Evolutionary conservation across 2,888 invertebrate species (phyloP).

Genomic region (Coleophora flavipennella): DNA sequence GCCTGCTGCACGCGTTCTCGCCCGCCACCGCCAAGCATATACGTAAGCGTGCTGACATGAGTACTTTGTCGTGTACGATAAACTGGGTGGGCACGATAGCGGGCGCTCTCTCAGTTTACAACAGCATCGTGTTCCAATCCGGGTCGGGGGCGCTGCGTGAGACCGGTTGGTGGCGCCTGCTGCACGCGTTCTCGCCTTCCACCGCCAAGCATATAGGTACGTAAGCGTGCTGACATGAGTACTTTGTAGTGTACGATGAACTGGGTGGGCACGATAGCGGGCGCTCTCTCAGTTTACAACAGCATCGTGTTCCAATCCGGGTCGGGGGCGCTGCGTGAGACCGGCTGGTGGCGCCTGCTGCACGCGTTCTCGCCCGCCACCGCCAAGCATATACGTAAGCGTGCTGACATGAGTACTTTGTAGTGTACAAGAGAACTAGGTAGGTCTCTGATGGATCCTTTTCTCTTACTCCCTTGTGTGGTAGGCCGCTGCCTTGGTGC

Average conservation of each 20-base stretch:
- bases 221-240: too few species aligned
- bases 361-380: conserved; percentile 62
- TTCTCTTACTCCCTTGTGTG: too few species aligned
- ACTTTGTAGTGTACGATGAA: too few species aligned
- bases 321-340: conserved; percentile 77
- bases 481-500: too few species aligned
- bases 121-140: conserved; percentile 82
- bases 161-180: conserved; percentile 89
- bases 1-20: conserved; percentile 71
- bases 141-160: conserved; percentile 81
- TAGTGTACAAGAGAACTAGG: too few species aligned
- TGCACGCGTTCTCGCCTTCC: conserved; percentile 63
- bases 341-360: conserved; percentile 90
- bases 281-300: conserved; percentile 84
- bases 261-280: conserved; percentile 90
- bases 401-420: too few species aligned
- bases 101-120: conserved; percentile 84
- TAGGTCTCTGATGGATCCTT: too few species aligned
- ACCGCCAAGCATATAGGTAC: conserved; percentile 54
- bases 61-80: too few species aligned
- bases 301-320: conserved; percentile 85
- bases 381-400: conserved; percentile 50
- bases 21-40: conserved; percentile 60
- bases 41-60: too few species aligned
- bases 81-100: conserved; percentile 92